phyloP scores from a whole-genome alignment of 2,113 vertebrate genomes.

The Numenius arquata region DNA sequence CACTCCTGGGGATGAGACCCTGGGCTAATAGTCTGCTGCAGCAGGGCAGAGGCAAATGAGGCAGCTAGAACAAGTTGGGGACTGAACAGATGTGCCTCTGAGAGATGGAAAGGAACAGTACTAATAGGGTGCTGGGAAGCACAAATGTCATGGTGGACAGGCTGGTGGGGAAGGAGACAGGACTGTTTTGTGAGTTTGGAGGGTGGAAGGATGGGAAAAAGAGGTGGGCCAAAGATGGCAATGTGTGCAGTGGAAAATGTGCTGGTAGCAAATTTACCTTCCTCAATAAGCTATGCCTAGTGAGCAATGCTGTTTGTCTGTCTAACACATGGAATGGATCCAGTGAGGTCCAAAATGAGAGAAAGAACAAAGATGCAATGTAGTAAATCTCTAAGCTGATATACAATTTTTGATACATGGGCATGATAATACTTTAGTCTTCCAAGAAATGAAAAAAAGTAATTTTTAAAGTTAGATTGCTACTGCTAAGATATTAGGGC shows the following conservation, averaged over 20 bases:
- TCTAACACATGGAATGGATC: not conserved
- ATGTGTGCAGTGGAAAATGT: not conserved
- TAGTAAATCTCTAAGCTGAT: not conserved
- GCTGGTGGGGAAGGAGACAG: not conserved
- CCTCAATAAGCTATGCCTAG: not conserved
- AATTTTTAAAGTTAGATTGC: not conserved
- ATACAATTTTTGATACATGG: not conserved
- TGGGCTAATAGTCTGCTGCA: not conserved
- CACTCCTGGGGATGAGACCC: not conserved
- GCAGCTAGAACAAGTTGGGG: not conserved
- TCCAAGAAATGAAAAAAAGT: not conserved
- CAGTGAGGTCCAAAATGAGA: not conserved
- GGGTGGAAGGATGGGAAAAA: not conserved
- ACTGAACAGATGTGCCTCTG: not conserved
- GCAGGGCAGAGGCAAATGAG: not conserved
- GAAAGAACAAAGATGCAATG: not conserved
- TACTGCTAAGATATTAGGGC: not conserved
- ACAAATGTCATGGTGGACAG: not conserved
- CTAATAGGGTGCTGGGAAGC: not conserved
- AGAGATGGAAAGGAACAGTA: not conserved
- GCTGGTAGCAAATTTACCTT: not conserved
- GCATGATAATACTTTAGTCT: not conserved
- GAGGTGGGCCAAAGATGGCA: not conserved
- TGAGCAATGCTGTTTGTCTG: not conserved
- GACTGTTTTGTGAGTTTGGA: not conserved